Conservation (phyloP, 2,797 vertebrate genomes). For the Rhinichthys osculus region DNA sequence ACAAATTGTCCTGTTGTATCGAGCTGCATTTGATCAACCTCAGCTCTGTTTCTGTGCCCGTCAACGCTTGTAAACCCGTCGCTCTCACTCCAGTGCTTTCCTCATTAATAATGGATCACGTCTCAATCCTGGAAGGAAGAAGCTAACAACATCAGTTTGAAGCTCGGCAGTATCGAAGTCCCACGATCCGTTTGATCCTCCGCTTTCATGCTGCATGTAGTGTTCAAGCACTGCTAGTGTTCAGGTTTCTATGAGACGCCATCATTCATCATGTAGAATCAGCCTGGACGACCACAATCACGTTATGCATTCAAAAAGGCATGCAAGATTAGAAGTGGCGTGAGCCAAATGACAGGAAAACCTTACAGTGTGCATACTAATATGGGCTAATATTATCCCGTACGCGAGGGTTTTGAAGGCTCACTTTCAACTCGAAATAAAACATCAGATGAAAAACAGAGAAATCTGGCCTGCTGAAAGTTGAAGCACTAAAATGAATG, state of each 20-base stretch:
- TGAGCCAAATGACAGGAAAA: not conserved
- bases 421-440: not conserved
- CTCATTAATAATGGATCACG: constrained; percentile 49
- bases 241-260: not conserved
- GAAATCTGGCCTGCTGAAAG: not conserved
- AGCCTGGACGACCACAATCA: not conserved
- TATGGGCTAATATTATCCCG: not conserved
- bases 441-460: not conserved
- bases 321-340: not conserved
- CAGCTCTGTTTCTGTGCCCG: constrained; percentile 27
- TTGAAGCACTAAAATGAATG: not conserved
- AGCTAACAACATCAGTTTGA: constrained; percentile 43
- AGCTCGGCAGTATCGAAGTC: constrained; percentile 2
- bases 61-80: constrained; percentile 20
- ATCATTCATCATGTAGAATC: constrained; percentile 1
- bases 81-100: constrained; percentile 15
- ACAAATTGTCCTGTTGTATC: constrained; percentile 25
- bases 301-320: not conserved
- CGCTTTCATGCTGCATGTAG: constrained; percentile 27
- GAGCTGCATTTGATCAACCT: constrained; percentile 43
- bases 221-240: constrained; percentile 26
- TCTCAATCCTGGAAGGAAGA: constrained; percentile 28
- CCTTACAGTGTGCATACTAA: not conserved
- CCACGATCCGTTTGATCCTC: constrained; percentile 26
- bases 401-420: not conserved